A percentile compares a stretch with the other conserved stretches of the same genome.
Evolutionary conservation across 2,113 vertebrate species (phyloP).

Genomic region (Lepus europaeus): DNA sequence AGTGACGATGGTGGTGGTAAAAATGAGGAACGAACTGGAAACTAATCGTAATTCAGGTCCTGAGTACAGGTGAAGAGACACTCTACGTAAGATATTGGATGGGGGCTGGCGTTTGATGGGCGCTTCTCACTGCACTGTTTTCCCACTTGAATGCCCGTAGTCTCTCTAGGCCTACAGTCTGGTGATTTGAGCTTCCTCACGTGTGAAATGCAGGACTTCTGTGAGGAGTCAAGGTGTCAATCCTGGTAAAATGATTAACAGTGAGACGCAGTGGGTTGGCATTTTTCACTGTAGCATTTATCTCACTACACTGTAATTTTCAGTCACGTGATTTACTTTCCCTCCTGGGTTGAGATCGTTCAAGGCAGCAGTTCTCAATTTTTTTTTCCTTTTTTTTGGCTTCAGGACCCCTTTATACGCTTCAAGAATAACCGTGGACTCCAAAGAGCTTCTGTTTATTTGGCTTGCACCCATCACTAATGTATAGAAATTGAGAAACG

Average conservation of each 20-base stretch:
- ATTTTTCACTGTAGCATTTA: neutral
- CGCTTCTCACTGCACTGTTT: neutral
- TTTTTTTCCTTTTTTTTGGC: neutral
- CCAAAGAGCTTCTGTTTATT: neutral
- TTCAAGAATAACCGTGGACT: conserved; percentile 9
- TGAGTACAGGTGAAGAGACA: neutral
- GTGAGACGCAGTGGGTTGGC: neutral
- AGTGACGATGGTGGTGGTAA: neutral
- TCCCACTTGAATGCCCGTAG: neutral
- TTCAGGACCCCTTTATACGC: neutral
- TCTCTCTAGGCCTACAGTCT: neutral
- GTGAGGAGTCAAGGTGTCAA: neutral
- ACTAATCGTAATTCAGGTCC: neutral
- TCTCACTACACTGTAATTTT: neutral
- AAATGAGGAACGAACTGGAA: neutral
- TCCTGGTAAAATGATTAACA: neutral
- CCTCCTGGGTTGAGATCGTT: neutral
- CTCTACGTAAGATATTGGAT: neutral
- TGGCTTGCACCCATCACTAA: neutral
- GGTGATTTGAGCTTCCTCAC: neutral
- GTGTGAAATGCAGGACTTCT: neutral
- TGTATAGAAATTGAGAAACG: neutral
- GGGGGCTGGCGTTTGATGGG: no score
- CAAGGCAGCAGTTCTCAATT: neutral
- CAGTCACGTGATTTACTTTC: neutral